Conservation (phyloP, 2,113 vertebrate species). For the Phylloscopus whistleri region DNA sequence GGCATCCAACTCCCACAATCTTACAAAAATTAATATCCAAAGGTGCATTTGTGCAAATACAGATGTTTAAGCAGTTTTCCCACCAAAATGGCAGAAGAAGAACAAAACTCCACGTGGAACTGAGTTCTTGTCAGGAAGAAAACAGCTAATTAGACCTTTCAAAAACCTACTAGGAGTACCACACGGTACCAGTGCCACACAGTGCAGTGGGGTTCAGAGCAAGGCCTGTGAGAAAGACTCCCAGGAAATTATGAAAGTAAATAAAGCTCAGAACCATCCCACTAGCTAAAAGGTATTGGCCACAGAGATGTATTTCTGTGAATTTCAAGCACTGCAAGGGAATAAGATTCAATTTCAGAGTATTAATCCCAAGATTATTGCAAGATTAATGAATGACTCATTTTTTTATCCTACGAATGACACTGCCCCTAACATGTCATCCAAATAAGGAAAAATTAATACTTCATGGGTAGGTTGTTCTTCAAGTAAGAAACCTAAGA, state of each 20-base stretch:
- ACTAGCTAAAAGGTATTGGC: background rate
- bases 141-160: background rate
- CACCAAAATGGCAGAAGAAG: background rate
- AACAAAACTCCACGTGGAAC: background rate
- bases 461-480: accelerated
- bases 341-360: background rate
- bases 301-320: background rate
- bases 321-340: background rate
- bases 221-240: background rate
- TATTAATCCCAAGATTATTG: background rate
- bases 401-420: background rate
- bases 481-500: background rate
- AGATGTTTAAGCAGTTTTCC: background rate
- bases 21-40: background rate
- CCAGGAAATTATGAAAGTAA: background rate
- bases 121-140: background rate
- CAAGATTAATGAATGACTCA: background rate
- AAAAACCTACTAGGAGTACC: background rate
- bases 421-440: background rate
- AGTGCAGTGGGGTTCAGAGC: background rate
- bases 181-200: background rate
- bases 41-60: background rate
- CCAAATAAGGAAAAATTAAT: background rate
- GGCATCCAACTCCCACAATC: background rate
- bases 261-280: background rate